Conservation (phyloP, 1,140 invertebrate species). For the Atta cephalotes region DNA sequence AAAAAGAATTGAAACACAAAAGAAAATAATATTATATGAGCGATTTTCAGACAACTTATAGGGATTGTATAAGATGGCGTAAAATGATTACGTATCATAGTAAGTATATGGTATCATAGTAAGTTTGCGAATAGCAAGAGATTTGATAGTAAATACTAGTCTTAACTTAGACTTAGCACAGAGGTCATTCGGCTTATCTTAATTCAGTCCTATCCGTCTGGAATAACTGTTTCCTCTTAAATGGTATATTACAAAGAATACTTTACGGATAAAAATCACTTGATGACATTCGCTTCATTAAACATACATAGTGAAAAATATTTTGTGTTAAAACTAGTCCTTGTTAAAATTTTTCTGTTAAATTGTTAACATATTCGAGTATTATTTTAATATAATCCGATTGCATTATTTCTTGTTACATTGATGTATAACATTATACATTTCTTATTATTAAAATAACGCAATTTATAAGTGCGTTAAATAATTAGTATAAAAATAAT, state of each 20-base stretch:
- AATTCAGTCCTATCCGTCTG: neutral
- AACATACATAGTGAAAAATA: too few relatives aligned
- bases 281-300: neutral
- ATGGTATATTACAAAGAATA: neutral
- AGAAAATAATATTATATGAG: neutral
- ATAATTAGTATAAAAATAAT: too few relatives aligned
- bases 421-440: too few relatives aligned
- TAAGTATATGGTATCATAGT: too few relatives aligned
- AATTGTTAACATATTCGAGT: too few relatives aligned
- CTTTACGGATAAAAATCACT: neutral
- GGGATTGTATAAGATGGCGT: neutral
- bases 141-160: constrained; percentile 11
- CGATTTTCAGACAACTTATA: neutral
- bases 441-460: too few relatives aligned
- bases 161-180: constrained; percentile 21
- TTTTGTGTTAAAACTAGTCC: too few relatives aligned
- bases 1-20: neutral
- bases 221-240: neutral
- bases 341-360: too few relatives aligned
- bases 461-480: too few relatives aligned
- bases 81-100: neutral
- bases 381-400: too few relatives aligned
- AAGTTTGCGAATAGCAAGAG: neutral
- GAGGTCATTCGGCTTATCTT: neutral
- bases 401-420: too few relatives aligned